Conservation (phyloP, 2,888 invertebrate species). For the Lysandra bellargus region DNA sequence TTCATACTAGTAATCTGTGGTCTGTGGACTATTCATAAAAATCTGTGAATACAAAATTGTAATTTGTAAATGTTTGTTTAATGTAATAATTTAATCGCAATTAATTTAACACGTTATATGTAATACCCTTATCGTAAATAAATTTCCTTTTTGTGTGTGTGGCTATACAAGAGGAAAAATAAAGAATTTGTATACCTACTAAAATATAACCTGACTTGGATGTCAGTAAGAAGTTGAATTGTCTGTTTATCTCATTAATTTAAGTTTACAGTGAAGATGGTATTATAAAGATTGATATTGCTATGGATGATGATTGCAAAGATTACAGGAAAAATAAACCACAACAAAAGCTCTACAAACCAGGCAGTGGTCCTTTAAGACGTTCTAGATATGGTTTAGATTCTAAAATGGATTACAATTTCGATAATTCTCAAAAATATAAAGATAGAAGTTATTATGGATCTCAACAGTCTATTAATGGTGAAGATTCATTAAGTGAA, state of each 20-base stretch:
- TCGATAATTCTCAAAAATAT: constrained; percentile 57
- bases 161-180: constrained; percentile 38
- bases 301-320: constrained; percentile 79
- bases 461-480: constrained; percentile 66
- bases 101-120: background rate
- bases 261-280: constrained; percentile 46
- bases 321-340: constrained; percentile 83
- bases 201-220: constrained; percentile 60
- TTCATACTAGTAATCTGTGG: background rate
- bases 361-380: constrained; percentile 87
- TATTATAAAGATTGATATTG: constrained; percentile 59
- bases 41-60: constrained; percentile 27
- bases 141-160: constrained; percentile 12
- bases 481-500: constrained; percentile 53
- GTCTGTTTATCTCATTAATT: constrained; percentile 30
- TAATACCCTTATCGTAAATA: background rate
- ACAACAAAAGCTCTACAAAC: constrained; percentile 86
- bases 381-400: constrained; percentile 83
- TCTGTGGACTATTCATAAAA: too few relatives aligned
- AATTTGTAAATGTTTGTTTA: constrained; percentile 22
- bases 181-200: constrained; percentile 40
- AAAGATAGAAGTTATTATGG: constrained; percentile 62
- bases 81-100: background rate
- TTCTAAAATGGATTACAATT: constrained; percentile 75
- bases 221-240: constrained; percentile 46